Evolutionary conservation across 2,888 invertebrate species (phyloP).

Genomic region (Lepidonotus clava): DNA sequence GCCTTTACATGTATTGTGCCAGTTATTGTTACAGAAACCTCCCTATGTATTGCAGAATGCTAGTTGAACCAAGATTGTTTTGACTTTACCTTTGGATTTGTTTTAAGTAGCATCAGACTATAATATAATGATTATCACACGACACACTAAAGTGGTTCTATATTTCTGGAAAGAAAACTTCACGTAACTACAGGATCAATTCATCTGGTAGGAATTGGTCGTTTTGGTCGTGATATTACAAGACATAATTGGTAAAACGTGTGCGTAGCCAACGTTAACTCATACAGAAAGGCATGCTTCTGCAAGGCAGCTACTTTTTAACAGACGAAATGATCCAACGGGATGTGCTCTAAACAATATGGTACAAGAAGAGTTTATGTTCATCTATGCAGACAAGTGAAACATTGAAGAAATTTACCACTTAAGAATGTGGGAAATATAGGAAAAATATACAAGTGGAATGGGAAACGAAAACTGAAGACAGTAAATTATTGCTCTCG

Average conservation of each 20-base stretch:
- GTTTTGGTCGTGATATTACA: not conserved
- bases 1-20: not conserved
- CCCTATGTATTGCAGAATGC: not conserved
- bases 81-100: not conserved
- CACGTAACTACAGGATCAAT: too few relatives aligned
- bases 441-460: not conserved
- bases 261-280: slow-evolving; percentile 46
- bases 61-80: not conserved
- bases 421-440: not conserved
- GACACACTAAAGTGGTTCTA: not conserved
- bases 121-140: too few relatives aligned
- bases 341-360: not conserved
- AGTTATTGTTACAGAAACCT: not conserved
- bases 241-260: slow-evolving; percentile 21
- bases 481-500: slow-evolving; percentile 35
- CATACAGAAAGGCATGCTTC: slow-evolving; percentile 34
- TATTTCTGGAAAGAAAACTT: too few relatives aligned
- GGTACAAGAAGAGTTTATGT: not conserved
- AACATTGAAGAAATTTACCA: too few relatives aligned
- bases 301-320: slow-evolving; percentile 26
- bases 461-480: not conserved
- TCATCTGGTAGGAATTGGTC: not conserved
- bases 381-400: slow-evolving; percentile 4
- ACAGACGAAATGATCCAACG: not conserved
- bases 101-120: not conserved